These are phyloP conservation scores for Haliclona indistincta DNA, from an alignment of 37 sponge, comb jelly and placozoan species.

Conservation along the genomic window DNA sequence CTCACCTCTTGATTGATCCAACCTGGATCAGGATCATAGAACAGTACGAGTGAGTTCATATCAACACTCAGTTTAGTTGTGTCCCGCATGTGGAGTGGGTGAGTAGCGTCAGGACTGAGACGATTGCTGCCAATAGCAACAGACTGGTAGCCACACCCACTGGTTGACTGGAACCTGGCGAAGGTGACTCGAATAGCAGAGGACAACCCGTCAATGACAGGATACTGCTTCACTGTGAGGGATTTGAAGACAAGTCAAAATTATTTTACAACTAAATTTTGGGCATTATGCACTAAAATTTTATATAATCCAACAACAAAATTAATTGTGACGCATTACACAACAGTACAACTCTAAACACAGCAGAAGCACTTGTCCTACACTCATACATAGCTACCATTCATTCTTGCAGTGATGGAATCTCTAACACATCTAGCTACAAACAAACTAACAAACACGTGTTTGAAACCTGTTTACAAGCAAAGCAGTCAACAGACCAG, in stretches of 20 bases:
- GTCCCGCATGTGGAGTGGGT: slow-evolving; percentile 55
- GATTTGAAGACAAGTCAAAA: no score
- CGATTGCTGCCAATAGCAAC: slow-evolving; percentile 80
- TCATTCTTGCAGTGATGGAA: background rate
- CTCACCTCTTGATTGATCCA: slow-evolving; percentile 91
- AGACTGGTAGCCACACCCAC: slow-evolving; percentile 32
- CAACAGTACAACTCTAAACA: no score
- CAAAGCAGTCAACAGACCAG: background rate
- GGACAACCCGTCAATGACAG: slow-evolving; percentile 71
- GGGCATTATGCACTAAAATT: no score
- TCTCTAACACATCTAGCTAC: background rate
- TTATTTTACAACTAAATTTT: no score
- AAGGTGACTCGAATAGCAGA: slow-evolving; percentile 43
- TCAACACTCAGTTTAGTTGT: slow-evolving; percentile 51
- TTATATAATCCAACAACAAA: no score
- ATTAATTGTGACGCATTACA: no score
- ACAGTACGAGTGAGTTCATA: slow-evolving; percentile 30
- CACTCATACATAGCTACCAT: background rate
- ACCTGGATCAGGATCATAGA: slow-evolving; percentile 72
- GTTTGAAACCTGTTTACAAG: background rate
- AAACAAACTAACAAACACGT: background rate
- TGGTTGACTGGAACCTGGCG: slow-evolving; percentile 48
- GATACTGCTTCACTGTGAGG: slow-evolving; percentile 79
- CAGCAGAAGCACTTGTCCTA: no score
- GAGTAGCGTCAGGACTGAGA: slow-evolving; percentile 83